Conservation (phyloP, 64 coral and sea anemone genomes). For the Stichodactyla helianthus region DNA sequence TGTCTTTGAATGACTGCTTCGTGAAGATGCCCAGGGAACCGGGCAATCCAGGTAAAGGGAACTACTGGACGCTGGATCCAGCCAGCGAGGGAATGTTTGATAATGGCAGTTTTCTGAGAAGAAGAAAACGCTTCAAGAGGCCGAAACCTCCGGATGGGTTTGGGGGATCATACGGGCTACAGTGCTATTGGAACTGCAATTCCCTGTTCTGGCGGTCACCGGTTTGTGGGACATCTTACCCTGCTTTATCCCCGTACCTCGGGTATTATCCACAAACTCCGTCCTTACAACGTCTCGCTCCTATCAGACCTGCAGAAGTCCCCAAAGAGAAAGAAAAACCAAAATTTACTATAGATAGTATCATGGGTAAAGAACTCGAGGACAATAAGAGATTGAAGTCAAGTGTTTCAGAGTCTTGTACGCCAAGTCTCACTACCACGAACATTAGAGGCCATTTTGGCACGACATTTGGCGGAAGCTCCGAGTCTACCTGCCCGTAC, state of each 20-base stretch:
- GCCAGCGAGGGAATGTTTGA: constrained; percentile 99
- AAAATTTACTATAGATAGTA: constrained; percentile 18
- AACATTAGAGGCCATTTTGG: neutral
- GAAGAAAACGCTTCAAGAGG: constrained; percentile 90
- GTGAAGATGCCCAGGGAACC: constrained; percentile 98
- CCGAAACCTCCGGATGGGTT: constrained; percentile 72
- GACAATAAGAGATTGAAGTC: neutral
- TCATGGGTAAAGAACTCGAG: neutral
- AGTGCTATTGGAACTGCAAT: constrained; percentile 75
- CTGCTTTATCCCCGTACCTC: neutral
- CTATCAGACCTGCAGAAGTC: neutral
- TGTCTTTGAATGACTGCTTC: constrained; percentile 98
- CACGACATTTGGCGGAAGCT: neutral
- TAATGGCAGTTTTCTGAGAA: constrained; percentile 92
- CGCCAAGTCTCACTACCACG: neutral
- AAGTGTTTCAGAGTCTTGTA: neutral
- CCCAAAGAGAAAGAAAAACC: constrained; percentile 30
- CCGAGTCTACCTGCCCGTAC: neutral
- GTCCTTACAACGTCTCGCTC: neutral
- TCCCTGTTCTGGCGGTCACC: constrained; percentile 50
- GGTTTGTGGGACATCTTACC: constrained; percentile 24
- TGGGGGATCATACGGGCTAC: constrained; percentile 44
- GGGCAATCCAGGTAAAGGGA: constrained; percentile 95
- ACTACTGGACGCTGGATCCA: constrained; percentile 97
- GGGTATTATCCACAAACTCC: neutral